phyloP scores from a whole-genome alignment of 2,888 invertebrate genomes.

The Metalampra italica region DNA sequence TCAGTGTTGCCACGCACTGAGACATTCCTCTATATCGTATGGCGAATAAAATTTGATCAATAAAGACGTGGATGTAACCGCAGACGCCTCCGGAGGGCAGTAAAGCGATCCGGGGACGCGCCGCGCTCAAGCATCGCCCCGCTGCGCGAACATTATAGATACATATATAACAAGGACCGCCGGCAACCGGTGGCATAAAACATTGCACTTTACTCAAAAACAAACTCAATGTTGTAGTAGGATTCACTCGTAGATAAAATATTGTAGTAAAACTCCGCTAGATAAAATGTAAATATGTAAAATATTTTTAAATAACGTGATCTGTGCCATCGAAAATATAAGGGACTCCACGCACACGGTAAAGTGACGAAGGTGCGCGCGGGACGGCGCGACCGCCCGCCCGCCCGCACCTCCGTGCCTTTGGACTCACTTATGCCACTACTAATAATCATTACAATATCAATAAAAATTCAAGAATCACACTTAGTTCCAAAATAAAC shows the following conservation, averaged over 20 bases:
- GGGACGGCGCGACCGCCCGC: conserved; percentile 28
- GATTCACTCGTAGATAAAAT: conserved; percentile 76
- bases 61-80: conserved; percentile 31
- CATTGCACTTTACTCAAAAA: conserved; percentile 75
- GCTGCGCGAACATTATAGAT: conserved; percentile 43
- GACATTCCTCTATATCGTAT: conserved; percentile 22
- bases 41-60: conserved; percentile 20
- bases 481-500: conserved; percentile 87
- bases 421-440: conserved; percentile 73
- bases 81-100: conserved; percentile 40
- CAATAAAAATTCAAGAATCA: conserved; percentile 83
- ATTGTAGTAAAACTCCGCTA: conserved; percentile 76
- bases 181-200: conserved; percentile 76
- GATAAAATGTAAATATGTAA: conserved; percentile 79
- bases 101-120: conserved; percentile 36
- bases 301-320: conserved; percentile 74
- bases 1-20: conserved; percentile 15
- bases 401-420: conserved; percentile 54
- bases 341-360: conserved; percentile 74
- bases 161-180: conserved; percentile 63
- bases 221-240: conserved; percentile 79
- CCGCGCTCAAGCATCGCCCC: conserved; percentile 49
- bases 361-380: conserved; percentile 55
- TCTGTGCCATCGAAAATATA: conserved; percentile 75
- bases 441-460: conserved; percentile 78